phyloP scores from a whole-genome alignment of 2,888 invertebrate genomes.

The Frankliniella fusca region DNA sequence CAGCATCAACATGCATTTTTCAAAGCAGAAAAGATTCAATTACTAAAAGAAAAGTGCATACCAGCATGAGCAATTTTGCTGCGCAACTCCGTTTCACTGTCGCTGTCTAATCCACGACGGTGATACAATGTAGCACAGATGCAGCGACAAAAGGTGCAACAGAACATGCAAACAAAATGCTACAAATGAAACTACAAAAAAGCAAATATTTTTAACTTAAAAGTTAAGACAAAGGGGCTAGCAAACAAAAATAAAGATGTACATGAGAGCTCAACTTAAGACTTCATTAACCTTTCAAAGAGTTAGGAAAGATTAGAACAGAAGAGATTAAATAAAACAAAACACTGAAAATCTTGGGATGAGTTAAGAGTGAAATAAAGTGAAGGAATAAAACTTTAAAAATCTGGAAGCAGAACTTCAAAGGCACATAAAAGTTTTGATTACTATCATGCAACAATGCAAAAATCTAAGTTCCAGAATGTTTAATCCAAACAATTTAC shows the following conservation, averaged over 20 bases:
- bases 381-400: neutral
- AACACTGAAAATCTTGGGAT: slow-evolving; percentile 40
- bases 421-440: slow-evolving; percentile 35
- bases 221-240: neutral
- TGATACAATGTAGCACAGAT: neutral
- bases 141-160: slow-evolving; percentile 24
- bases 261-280: slow-evolving; percentile 23
- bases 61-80: slow-evolving; percentile 32
- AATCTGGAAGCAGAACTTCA: slow-evolving; percentile 36
- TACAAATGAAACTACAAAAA: neutral
- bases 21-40: neutral
- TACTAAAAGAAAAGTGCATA: slow-evolving; percentile 28
- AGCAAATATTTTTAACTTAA: neutral
- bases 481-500: neutral
- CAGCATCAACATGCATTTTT: neutral
- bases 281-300: neutral
- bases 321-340: slow-evolving; percentile 35
- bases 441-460: slow-evolving; percentile 43
- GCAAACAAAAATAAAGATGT: slow-evolving; percentile 32
- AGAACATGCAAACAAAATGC: slow-evolving; percentile 12
- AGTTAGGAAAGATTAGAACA: neutral
- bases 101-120: slow-evolving; percentile 35
- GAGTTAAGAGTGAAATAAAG: slow-evolving; percentile 30
- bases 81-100: slow-evolving; percentile 35
- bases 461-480: slow-evolving; percentile 36